Conservation (phyloP, 2,113 vertebrate genomes). For the Chaetodon auriga region DNA sequence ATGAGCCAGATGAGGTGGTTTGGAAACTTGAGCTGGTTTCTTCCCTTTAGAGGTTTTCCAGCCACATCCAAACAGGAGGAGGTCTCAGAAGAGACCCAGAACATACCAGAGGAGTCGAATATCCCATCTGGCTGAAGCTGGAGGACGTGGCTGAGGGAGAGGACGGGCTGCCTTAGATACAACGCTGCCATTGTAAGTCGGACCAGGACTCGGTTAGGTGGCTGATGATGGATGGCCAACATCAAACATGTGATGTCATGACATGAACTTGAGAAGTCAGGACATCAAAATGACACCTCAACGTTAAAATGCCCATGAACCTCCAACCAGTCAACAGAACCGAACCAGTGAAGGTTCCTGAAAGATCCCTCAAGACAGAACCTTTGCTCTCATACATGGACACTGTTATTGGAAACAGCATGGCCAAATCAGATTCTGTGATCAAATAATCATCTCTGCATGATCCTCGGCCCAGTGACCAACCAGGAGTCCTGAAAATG, state of each 20-base stretch:
- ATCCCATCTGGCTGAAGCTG: background rate
- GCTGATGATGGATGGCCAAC: background rate
- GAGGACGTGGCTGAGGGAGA: background rate
- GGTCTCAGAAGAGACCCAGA: background rate
- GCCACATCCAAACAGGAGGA: background rate
- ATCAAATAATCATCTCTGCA: background rate
- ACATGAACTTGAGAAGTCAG: background rate
- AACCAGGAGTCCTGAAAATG: background rate
- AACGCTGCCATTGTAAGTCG: background rate
- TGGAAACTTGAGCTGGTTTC: background rate
- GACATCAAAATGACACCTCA: background rate
- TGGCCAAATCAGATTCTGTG: background rate
- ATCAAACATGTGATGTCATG: background rate
- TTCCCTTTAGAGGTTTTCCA: background rate
- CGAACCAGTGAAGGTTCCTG: no score
- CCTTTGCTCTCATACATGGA: background rate
- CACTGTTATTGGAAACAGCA: background rate
- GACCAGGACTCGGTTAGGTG: background rate
- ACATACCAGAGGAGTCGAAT: background rate
- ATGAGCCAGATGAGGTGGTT: background rate
- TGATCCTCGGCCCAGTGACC: background rate
- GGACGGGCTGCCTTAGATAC: background rate
- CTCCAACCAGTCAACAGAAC: background rate
- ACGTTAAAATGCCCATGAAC: no score
- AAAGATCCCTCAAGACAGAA: no score